These are phyloP conservation scores for Lanius ludovicianus DNA, from an alignment of 2,113 vertebrate genomes.

Conservation along the genomic window DNA sequence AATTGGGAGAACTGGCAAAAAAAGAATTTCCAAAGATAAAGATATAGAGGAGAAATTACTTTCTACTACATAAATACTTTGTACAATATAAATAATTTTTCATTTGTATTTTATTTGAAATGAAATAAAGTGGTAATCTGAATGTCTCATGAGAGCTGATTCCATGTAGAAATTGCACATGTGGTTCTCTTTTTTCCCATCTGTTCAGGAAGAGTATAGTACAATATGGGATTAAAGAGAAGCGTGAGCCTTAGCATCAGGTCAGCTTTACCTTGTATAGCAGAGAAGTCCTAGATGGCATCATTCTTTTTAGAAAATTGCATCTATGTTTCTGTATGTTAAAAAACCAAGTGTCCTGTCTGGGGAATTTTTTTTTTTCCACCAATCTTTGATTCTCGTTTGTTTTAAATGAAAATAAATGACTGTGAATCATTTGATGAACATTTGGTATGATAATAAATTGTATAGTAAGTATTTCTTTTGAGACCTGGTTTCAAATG, in stretches of 20 bases:
- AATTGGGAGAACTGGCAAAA: not conserved
- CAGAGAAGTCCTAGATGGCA: not conserved
- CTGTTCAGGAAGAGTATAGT: not conserved
- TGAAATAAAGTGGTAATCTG: not conserved
- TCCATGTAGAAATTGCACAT: not conserved
- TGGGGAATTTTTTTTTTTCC: not conserved
- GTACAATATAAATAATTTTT: not conserved
- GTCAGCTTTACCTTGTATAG: not conserved
- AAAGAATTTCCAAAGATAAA: not conserved
- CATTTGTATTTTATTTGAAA: not conserved
- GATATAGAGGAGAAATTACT: not conserved
- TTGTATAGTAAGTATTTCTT: not conserved
- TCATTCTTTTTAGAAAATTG: not conserved
- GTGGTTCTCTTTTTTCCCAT: not conserved
- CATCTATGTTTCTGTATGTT: not conserved
- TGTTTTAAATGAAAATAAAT: not conserved
- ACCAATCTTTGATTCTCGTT: not conserved
- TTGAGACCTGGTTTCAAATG: slow-evolving; percentile 39
- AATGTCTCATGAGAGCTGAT: not conserved
- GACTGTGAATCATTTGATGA: not conserved
- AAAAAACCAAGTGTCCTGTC: not conserved
- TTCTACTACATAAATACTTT: not conserved
- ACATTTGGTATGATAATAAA: not conserved
- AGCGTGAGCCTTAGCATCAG: not conserved
- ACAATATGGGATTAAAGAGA: not conserved